phyloP scores from a whole-genome alignment of 2,888 invertebrate genomes.

The Microctonus brassicae region DNA sequence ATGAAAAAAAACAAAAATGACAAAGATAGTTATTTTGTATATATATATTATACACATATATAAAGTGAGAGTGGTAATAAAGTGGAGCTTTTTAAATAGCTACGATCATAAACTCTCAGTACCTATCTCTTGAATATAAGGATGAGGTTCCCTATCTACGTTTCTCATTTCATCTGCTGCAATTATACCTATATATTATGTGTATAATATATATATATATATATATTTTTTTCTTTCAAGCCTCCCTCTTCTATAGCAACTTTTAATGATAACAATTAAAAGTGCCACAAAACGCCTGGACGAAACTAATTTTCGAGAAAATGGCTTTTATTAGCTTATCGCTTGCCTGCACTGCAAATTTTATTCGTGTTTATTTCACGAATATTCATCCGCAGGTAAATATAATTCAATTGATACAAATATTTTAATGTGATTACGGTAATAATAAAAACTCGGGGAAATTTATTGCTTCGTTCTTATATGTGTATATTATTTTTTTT shows the following conservation, averaged over 20 bases:
- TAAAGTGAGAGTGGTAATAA: constrained; percentile 49
- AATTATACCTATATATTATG: constrained; percentile 34
- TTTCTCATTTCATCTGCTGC: constrained; percentile 54
- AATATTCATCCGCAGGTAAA: constrained; percentile 1
- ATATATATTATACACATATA: constrained; percentile 9
- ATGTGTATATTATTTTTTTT: not conserved
- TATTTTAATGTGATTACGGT: not conserved
- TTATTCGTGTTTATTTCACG: constrained; percentile 15
- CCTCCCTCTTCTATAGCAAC: constrained; percentile 30
- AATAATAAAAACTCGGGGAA: not conserved
- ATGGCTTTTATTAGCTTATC: constrained; percentile 51
- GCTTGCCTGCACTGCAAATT: constrained; percentile 24
- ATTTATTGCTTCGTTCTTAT: not conserved
- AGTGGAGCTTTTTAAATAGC: constrained; percentile 56
- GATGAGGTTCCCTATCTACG: constrained; percentile 54
- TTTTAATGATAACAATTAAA: constrained; percentile 65
- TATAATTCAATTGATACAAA: constrained; percentile 3
- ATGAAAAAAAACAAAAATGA: not conserved
- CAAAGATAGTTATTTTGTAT: not conserved
- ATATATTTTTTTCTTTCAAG: constrained; percentile 35
- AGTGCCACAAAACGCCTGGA: constrained; percentile 48
- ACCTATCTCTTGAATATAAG: constrained; percentile 55
- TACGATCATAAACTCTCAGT: constrained; percentile 58
- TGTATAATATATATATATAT: constrained; percentile 22
- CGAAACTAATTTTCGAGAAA: constrained; percentile 61